These are phyloP conservation scores for Actinemys pallida DNA, from an alignment of 2,113 vertebrate species.

Conservation along the genomic window DNA sequence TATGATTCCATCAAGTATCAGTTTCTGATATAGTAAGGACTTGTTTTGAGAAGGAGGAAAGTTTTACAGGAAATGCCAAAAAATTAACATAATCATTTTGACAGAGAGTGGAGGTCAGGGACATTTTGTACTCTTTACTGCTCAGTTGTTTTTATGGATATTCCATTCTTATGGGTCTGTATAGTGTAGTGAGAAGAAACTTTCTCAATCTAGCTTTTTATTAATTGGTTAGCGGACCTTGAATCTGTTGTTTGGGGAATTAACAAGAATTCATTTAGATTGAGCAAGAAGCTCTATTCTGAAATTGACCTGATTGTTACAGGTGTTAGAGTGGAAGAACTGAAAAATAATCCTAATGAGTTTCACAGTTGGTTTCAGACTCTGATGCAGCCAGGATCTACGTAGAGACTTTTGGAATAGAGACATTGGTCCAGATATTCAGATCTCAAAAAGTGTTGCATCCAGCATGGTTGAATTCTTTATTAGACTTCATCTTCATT, in stretches of 20 bases:
- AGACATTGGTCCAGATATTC: background rate
- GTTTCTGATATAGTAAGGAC: background rate
- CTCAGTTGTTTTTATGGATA: background rate
- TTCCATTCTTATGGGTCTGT: background rate
- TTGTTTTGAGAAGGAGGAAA: background rate
- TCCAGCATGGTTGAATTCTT: background rate
- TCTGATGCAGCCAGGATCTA: background rate
- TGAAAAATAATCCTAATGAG: background rate
- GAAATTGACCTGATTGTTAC: background rate
- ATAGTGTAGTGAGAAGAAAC: background rate
- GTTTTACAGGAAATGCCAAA: background rate
- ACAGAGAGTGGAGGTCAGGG: background rate
- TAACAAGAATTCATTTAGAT: background rate
- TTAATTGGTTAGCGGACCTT: background rate
- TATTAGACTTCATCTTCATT: background rate
- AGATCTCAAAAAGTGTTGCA: background rate
- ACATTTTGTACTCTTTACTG: background rate
- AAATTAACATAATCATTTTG: constrained; percentile 12
- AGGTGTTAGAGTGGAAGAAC: background rate
- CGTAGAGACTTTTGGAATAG: background rate
- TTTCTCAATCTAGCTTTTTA: background rate
- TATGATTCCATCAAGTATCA: constrained; percentile 1
- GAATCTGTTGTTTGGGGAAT: background rate
- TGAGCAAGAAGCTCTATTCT: background rate
- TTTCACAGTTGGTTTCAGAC: background rate